Base-by-base conservation (phyloP, 1,140 invertebrate species). In the Drosophila subpulchrella region DNA sequence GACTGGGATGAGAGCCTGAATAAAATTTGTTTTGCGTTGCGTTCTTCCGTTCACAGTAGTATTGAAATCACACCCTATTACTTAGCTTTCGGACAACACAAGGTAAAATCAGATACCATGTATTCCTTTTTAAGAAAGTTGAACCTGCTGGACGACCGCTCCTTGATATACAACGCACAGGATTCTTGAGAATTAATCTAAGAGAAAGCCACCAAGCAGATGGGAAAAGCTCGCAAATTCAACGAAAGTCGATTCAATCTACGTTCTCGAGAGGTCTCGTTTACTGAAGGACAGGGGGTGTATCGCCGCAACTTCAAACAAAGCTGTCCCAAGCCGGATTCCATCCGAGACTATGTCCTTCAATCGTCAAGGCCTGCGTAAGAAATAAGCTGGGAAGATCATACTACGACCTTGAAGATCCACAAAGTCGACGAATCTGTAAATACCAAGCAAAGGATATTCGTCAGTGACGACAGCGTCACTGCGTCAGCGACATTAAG, bases 251-350 rank as follows among this genome's bases (percentile, higher is more conserved):
- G 42, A 11, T 46, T 30, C 2, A 51, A 30, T 11, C 24, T 51
- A 11, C 27, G 48, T 6, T 32, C 48, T 8, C 3, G 27, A 32
- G 27, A 15, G 3, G 27, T 51, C 3, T n/a, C 27, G 15, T 50
- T 50, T 4, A 5, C 7, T 3, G 48, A 32, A 30, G 27, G 17
- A 12, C 48, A 50, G 13, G 48, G 32, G 10, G 48, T 50, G 12
- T 32, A 32, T 50, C 48, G 48, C 6, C 27, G 48, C n/a, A 50
- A 32, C 27, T 50, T 50, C 10, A n/a, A 32, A 7, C 48, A 50
- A 10, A 50, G 48, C 10, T 50, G 27, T 50, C 32, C 20, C 17
- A 20, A 8, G 20, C 42, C 6, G 42, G 42, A n/a, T 44, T 20
- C 10, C 17, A 20, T 13, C 15, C 42, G 6, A 44, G 20, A 10